phyloP scores from a whole-genome alignment of 2,113 vertebrate genomes.

The Pelecanus crispus region DNA sequence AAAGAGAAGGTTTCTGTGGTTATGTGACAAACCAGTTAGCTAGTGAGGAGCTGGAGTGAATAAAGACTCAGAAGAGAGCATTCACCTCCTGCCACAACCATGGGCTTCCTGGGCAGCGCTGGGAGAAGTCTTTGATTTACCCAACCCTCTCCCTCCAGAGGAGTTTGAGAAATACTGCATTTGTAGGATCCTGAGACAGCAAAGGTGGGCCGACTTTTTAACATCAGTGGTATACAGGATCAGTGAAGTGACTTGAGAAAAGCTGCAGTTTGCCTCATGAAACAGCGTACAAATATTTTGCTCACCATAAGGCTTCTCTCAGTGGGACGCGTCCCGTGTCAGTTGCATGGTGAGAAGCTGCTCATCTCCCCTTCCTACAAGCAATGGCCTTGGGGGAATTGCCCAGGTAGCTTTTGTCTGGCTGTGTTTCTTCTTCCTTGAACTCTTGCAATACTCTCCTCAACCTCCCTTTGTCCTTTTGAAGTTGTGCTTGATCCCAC shows the following conservation, averaged over 20 bases:
- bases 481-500: not conserved
- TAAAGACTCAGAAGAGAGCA: not conserved
- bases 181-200: not conserved
- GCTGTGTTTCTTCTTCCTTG: not conserved
- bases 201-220: not conserved
- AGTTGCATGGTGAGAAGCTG: not conserved
- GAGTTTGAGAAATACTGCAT: not conserved
- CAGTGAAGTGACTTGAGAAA: not conserved
- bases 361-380: not conserved
- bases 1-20: not conserved
- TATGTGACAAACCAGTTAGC: not conserved
- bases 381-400: not conserved
- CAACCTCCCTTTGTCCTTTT: not conserved
- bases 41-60: not conserved
- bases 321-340: fast-evolving
- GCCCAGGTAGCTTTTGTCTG: not conserved
- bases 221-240: not conserved
- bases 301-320: not conserved
- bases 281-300: not conserved
- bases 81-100: not conserved
- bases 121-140: not conserved
- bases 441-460: not conserved
- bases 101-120: not conserved
- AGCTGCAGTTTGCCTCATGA: not conserved
- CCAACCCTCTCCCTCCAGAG: not conserved